Evolutionary conservation across 1,140 invertebrate species (phyloP).

Genomic region (Homalodisca vitripennis): DNA sequence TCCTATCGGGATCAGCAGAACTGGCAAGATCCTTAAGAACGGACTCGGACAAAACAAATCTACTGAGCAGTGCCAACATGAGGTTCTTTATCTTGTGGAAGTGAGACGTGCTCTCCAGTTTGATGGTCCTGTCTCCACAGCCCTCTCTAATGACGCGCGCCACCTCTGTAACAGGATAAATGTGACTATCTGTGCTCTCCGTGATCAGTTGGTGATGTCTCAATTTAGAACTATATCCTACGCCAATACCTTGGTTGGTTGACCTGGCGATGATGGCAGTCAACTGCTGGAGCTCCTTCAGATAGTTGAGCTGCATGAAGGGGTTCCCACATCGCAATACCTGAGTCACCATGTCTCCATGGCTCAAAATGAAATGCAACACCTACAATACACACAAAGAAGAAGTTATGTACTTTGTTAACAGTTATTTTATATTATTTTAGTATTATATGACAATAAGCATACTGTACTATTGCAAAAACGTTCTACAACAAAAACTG

Average conservation of each 20-base stretch:
- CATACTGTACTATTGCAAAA: no score
- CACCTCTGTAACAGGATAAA: slow-evolving; percentile 17
- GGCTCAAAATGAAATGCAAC: slow-evolving; percentile 74
- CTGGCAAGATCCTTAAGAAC: slow-evolving; percentile 35
- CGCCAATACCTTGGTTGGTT: slow-evolving; percentile 57
- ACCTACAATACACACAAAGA: no score
- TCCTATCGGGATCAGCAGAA: slow-evolving; percentile 18
- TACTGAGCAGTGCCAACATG: slow-evolving; percentile 67
- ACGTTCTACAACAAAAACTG: no score
- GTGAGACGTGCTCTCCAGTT: slow-evolving; percentile 54
- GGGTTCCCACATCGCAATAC: slow-evolving; percentile 69
- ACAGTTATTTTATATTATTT: no score
- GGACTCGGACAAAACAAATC: slow-evolving; percentile 53
- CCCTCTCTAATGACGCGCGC: slow-evolving; percentile 33
- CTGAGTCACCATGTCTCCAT: slow-evolving; percentile 75
- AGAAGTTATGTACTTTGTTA: no score
- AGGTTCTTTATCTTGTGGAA: slow-evolving; percentile 64
- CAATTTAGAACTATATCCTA: no score
- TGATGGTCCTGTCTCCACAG: slow-evolving; percentile 25
- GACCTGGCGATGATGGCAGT: slow-evolving; percentile 78
- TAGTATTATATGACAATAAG: no score
- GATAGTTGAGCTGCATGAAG: slow-evolving; percentile 55
- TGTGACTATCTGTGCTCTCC: no score
- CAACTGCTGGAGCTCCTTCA: slow-evolving; percentile 70
- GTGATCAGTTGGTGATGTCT: no score